Evolutionary conservation across 2,888 invertebrate species (phyloP).

Genomic region (Allophyes oxyacanthae): DNA sequence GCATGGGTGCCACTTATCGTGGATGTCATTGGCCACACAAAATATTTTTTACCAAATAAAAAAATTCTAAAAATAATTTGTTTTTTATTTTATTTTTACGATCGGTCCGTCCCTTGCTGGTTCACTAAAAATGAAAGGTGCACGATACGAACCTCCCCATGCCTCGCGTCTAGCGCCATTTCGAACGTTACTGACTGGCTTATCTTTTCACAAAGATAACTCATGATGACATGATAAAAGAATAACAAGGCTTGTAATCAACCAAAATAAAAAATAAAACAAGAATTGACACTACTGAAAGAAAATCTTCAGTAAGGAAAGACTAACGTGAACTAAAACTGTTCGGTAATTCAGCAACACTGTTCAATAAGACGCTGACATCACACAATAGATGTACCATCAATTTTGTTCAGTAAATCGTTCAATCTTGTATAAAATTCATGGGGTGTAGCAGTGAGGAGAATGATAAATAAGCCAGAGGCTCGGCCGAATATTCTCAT

Average conservation of each 20-base stretch:
- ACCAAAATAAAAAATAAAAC: slow-evolving; percentile 27
- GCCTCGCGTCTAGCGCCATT: no score
- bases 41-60: no score
- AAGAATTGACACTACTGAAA: slow-evolving; percentile 32
- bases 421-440: slow-evolving; percentile 89
- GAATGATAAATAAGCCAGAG: slow-evolving; percentile 89
- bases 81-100: no score
- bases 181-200: no score
- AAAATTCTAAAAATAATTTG: no score
- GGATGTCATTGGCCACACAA: no score
- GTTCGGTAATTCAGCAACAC: slow-evolving; percentile 59
- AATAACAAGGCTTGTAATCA: neutral
- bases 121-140: no score
- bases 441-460: slow-evolving; percentile 86
- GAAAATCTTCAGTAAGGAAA: slow-evolving; percentile 43
- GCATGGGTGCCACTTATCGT: no score
- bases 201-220: no score
- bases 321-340: slow-evolving; percentile 47
- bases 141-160: no score
- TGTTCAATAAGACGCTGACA: slow-evolving; percentile 82
- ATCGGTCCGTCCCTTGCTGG: no score
- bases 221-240: no score
- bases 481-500: slow-evolving; percentile 89
- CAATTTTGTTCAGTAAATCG: slow-evolving; percentile 88
- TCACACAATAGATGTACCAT: slow-evolving; percentile 87